phyloP scores from a whole-genome alignment of 2,888 invertebrate species.

The Emesis furor region DNA sequence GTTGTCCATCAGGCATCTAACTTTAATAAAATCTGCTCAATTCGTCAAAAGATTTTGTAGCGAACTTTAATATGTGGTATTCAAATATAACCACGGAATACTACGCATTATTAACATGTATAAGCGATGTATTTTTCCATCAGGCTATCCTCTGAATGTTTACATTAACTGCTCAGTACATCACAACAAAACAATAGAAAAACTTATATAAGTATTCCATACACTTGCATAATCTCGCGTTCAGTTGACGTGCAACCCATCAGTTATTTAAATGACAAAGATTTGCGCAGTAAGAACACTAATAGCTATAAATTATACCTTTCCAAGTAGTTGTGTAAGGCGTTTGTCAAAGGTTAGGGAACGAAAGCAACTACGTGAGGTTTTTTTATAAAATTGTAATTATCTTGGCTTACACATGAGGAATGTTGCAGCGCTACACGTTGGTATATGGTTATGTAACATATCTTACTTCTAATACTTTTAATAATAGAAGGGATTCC shows the following conservation, averaged over 20 bases:
- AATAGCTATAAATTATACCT: conserved; percentile 25
- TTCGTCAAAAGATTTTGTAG: too few relatives aligned
- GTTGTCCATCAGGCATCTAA: too few relatives aligned
- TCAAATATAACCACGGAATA: too few relatives aligned
- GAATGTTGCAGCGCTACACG: not conserved
- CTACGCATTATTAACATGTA: too few relatives aligned
- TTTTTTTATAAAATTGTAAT: not conserved
- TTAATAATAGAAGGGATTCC: too few relatives aligned
- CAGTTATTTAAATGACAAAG: conserved; percentile 23
- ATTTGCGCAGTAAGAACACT: conserved; percentile 18
- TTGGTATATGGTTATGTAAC: not conserved
- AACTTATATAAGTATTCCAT: conserved; percentile 10
- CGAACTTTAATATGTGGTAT: too few relatives aligned
- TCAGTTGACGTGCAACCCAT: not conserved
- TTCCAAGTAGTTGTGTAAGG: conserved; percentile 11
- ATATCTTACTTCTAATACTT: not conserved
- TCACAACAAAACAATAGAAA: not conserved
- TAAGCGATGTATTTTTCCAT: too few relatives aligned
- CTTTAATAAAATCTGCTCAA: too few relatives aligned
- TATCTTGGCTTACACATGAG: not conserved
- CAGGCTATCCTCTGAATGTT: too few relatives aligned
- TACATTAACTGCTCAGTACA: too few relatives aligned
- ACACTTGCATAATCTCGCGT: not conserved
- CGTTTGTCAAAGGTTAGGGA: conserved; percentile 21
- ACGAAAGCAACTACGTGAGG: conserved; percentile 3